Conservation (phyloP, 2,797 vertebrate species). For the Momotus momota region DNA sequence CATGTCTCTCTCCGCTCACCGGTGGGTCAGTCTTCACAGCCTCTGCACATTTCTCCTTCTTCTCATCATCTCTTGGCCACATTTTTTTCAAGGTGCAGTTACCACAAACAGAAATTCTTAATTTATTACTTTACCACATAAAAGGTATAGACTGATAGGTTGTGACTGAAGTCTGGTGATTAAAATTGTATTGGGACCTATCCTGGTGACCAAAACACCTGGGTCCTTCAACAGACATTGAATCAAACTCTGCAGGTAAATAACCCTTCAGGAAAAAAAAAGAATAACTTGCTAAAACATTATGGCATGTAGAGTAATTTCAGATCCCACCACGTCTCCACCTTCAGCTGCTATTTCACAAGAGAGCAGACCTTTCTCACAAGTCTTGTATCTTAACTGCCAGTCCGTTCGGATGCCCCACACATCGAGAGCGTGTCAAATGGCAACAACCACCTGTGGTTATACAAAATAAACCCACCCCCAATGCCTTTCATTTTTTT, state of each 20-base stretch:
- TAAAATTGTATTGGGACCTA: background rate
- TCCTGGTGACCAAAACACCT: background rate
- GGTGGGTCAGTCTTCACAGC: background rate
- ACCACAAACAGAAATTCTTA: background rate
- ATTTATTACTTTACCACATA: background rate
- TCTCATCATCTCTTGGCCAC: background rate
- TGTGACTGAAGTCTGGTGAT: background rate
- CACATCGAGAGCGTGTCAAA: background rate
- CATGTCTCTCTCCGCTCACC: background rate
- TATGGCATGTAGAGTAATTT: background rate
- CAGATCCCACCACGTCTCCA: background rate
- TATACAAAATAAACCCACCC: background rate
- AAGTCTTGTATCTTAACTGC: background rate
- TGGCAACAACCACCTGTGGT: background rate
- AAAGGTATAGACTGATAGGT: background rate
- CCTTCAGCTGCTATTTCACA: background rate
- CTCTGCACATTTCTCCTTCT: background rate
- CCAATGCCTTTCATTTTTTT: background rate
- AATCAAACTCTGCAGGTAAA: background rate
- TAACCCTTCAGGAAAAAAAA: background rate
- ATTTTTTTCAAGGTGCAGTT: background rate
- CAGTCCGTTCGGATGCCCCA: background rate
- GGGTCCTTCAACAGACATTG: background rate
- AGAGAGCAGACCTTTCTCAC: background rate
- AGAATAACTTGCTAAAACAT: background rate